A percentile compares a stretch with the other conserved stretches of the same genome.
Evolutionary conservation across 2,888 invertebrate genomes (phyloP).

Genomic region (Meganola albula): DNA sequence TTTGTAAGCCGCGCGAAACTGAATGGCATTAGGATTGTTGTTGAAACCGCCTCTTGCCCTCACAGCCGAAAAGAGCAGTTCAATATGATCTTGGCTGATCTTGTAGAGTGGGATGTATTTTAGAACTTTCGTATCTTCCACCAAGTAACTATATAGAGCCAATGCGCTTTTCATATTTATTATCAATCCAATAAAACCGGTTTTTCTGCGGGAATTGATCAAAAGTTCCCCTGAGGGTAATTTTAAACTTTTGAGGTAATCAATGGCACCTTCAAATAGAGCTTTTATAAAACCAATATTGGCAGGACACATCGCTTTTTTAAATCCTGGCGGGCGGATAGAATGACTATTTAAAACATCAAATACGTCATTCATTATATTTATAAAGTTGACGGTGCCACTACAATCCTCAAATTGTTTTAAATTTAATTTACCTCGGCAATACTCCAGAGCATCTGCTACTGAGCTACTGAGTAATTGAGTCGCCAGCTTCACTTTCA

Average conservation of each 20-base stretch:
- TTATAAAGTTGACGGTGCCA: constrained; percentile 15
- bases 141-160: too few relatives aligned
- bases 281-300: too few relatives aligned
- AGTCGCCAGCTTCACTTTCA: constrained; percentile 16
- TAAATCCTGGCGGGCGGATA: constrained; percentile 7
- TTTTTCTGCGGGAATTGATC: too few relatives aligned
- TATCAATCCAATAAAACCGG: too few relatives aligned
- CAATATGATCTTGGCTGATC: constrained; percentile 13
- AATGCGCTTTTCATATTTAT: too few relatives aligned
- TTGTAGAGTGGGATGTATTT: constrained; percentile 6
- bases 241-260: too few relatives aligned
- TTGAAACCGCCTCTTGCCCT: constrained; percentile 15
- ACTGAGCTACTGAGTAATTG: constrained; percentile 16
- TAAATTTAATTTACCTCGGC: constrained; percentile 5
- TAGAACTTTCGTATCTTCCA: too few relatives aligned
- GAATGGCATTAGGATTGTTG: constrained; percentile 18
- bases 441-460: constrained; percentile 12
- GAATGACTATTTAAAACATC: constrained; percentile 16
- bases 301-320: too few relatives aligned
- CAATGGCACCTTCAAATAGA: too few relatives aligned
- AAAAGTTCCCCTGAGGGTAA: too few relatives aligned
- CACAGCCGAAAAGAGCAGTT: constrained; percentile 12
- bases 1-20: constrained; percentile 15
- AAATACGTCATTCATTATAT: constrained; percentile 14
- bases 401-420: constrained; percentile 7